phyloP scores from a whole-genome alignment of 2,797 vertebrate species.

The Rallus crepitans region DNA sequence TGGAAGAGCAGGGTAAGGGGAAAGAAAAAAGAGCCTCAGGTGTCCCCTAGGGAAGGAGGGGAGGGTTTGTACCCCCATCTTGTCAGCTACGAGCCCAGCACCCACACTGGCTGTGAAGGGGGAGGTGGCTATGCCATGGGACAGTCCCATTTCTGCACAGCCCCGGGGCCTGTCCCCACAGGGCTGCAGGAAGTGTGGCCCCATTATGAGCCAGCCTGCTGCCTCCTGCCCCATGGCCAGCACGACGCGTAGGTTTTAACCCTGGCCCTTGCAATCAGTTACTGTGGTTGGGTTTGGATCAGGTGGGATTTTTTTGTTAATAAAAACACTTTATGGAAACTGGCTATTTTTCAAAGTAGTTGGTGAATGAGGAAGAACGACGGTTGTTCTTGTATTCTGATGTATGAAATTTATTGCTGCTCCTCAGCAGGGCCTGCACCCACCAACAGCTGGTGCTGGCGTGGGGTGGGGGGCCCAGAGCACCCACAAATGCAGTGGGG shows the following conservation, averaged over 20 bases:
- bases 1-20: not conserved
- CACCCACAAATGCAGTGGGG: accelerated
- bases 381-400: not conserved
- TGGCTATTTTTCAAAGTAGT: not conserved
- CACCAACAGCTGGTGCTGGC: accelerated
- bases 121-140: accelerated
- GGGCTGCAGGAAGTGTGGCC: accelerated
- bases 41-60: accelerated
- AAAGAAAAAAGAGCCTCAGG: not conserved
- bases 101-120: accelerated
- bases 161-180: not conserved
- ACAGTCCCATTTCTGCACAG: accelerated
- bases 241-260: not conserved
- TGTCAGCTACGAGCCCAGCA: accelerated
- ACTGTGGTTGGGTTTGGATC: not conserved
- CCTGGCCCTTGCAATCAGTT: conserved; percentile 17
- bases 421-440: not conserved
- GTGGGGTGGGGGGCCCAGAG: not conserved
- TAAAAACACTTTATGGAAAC: conserved; percentile 58
- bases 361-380: accelerated
- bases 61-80: not conserved
- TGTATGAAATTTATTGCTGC: not conserved
- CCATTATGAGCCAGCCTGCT: accelerated
- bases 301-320: not conserved
- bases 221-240: not conserved